Conservation (phyloP, 2,113 vertebrate genomes). For the Diadophis punctatus region DNA sequence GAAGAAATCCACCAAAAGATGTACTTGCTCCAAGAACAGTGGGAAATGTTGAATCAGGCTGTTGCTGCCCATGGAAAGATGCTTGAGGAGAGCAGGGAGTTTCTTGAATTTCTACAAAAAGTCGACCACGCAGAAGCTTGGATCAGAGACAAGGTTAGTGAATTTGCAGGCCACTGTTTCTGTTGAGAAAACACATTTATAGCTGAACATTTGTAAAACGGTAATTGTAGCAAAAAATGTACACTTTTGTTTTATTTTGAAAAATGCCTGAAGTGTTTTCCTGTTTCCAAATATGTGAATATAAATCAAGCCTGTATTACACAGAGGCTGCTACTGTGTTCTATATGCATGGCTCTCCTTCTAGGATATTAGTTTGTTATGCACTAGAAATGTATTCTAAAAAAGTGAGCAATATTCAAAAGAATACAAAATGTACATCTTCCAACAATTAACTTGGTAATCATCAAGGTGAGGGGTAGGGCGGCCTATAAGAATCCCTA, state of each 20-base stretch:
- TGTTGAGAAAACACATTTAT: background rate
- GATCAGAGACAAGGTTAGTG: slow-evolving; percentile 83
- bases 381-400: background rate
- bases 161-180: background rate
- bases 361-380: background rate
- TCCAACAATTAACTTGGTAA: background rate
- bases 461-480: background rate
- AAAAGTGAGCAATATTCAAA: background rate
- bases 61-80: slow-evolving; percentile 72
- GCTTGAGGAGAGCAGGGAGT: slow-evolving; percentile 78
- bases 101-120: slow-evolving; percentile 85
- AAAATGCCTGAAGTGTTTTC: background rate
- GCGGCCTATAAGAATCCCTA: no score
- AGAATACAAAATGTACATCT: background rate
- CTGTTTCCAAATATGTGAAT: background rate
- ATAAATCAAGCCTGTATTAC: background rate
- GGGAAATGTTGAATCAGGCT: slow-evolving; percentile 77
- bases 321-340: background rate
- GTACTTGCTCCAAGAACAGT: slow-evolving; percentile 65
- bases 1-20: slow-evolving; percentile 66
- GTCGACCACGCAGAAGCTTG: slow-evolving; percentile 85
- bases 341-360: background rate
- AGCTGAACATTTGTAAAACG: background rate
- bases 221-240: background rate
- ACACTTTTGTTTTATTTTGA: background rate